A percentile compares a stretch with the other conserved stretches of the same genome.
phyloP scores from a whole-genome alignment of 1,140 invertebrate genomes.

The Pristionchus pacificus region DNA sequence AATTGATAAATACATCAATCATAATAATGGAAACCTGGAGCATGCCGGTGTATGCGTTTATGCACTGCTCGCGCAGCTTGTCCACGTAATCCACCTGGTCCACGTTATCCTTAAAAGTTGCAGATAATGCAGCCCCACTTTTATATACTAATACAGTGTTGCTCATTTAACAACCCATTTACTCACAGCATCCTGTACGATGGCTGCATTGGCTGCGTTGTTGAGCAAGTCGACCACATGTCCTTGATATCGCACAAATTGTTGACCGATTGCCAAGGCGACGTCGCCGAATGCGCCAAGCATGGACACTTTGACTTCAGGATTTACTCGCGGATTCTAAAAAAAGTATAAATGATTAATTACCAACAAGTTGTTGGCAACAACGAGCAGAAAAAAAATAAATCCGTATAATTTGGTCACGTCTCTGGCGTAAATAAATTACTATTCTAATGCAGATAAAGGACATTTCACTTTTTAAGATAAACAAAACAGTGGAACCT shows the following conservation, averaged over 20 bases:
- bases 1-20: conserved; percentile 17
- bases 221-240: conserved; percentile 39
- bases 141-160: too few relatives aligned
- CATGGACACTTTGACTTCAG: conserved; percentile 48
- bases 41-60: conserved; percentile 51
- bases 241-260: conserved; percentile 44
- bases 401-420: too few relatives aligned
- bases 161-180: background rate
- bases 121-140: background rate
- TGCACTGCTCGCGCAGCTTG: conserved; percentile 45
- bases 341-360: conserved; percentile 10
- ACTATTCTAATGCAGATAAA: too few relatives aligned
- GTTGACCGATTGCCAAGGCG: conserved; percentile 49
- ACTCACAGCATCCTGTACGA: conserved; percentile 45
- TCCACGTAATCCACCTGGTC: conserved; percentile 54
- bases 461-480: too few relatives aligned
- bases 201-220: conserved; percentile 46
- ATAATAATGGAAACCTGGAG: conserved; percentile 39
- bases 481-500: conserved; percentile 1
- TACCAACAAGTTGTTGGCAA: too few relatives aligned
- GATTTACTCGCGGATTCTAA: conserved; percentile 13
- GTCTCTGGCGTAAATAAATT: too few relatives aligned
- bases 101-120: conserved; percentile 48
- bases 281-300: conserved; percentile 51
- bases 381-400: too few relatives aligned